Conservation (phyloP, 2,888 invertebrate species). For the Dyspetes luteomarginatus region DNA sequence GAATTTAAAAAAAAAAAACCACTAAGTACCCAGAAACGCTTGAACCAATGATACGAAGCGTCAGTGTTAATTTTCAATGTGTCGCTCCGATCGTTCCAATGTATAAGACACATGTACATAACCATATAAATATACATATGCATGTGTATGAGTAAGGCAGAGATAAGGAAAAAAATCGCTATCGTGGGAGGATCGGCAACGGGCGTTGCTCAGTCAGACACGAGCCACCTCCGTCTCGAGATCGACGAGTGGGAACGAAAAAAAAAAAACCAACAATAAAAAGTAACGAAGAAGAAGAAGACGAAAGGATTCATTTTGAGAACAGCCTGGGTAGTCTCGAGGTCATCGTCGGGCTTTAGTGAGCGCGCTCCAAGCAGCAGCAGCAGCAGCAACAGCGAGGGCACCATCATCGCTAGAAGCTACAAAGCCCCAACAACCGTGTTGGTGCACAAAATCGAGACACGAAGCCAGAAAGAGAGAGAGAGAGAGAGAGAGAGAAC, state of each 20-base stretch:
- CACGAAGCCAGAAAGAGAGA: neutral
- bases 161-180: conserved; percentile 51
- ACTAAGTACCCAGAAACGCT: neutral
- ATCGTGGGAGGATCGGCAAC: conserved; percentile 8
- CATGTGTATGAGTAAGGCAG: conserved; percentile 5
- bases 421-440: conserved; percentile 24
- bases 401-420: conserved; percentile 48
- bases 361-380: conserved; percentile 56
- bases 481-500: conserved; percentile 14
- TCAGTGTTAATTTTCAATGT: neutral
- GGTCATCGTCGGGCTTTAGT: conserved; percentile 61
- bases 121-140: conserved; percentile 1
- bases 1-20: neutral
- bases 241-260: conserved; percentile 38
- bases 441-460: conserved; percentile 51
- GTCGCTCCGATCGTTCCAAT: neutral
- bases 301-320: conserved; percentile 42
- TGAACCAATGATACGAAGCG: neutral
- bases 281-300: conserved; percentile 9
- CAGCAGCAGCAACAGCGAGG: conserved; percentile 6
- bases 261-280: conserved; percentile 21
- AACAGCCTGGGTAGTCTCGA: conserved; percentile 57
- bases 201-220: conserved; percentile 2
- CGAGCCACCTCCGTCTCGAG: neutral
- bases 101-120: neutral